Evolutionary conservation across 2,113 vertebrate genomes (phyloP).

Genomic region (Trochalopteron elliotii): DNA sequence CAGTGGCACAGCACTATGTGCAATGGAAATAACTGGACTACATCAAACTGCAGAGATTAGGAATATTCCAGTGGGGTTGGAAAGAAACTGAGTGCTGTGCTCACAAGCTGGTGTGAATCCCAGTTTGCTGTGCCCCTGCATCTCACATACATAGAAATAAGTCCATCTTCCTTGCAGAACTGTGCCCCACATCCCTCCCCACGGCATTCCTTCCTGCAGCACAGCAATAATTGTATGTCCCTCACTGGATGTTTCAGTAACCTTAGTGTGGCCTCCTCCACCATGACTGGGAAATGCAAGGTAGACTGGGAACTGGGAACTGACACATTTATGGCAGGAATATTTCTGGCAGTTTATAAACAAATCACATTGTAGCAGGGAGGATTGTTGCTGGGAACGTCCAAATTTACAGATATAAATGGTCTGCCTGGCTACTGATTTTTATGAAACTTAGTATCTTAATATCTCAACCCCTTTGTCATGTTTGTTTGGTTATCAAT

Average conservation of each 20-base stretch:
- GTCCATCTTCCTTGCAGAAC: background rate
- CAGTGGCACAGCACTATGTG: background rate
- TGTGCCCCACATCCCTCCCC: background rate
- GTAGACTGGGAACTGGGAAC: background rate
- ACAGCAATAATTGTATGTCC: background rate
- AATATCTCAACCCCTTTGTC: background rate
- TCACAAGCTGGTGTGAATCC: background rate
- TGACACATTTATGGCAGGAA: background rate
- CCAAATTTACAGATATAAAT: background rate
- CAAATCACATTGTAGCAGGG: background rate
- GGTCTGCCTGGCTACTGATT: background rate
- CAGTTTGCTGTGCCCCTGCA: background rate
- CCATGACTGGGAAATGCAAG: background rate
- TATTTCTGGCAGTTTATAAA: background rate
- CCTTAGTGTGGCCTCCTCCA: background rate
- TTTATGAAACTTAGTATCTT: background rate
- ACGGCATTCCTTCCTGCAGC: background rate
- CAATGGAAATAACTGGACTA: background rate
- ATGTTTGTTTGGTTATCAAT: background rate
- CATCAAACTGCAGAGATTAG: background rate
- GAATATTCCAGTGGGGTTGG: background rate
- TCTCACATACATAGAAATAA: background rate
- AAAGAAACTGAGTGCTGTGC: background rate
- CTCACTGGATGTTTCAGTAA: background rate
- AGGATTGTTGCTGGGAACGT: background rate